Percentiles rank a stretch among this genome's conserved stretches.
phyloP scores from a whole-genome alignment of 2,113 vertebrate species.

The Tachycineta bicolor region DNA sequence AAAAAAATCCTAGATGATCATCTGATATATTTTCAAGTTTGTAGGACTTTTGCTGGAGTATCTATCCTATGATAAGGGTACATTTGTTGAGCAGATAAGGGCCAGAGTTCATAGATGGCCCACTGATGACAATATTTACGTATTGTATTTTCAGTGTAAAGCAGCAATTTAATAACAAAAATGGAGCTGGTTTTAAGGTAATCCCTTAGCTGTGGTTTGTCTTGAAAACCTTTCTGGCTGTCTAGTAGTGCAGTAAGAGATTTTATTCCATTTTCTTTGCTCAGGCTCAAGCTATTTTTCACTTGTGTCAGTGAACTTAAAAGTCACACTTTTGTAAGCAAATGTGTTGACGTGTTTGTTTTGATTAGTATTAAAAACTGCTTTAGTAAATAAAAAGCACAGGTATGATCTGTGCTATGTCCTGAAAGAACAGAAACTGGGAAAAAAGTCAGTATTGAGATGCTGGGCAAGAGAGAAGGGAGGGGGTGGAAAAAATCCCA shows the following conservation, averaged over 20 bases:
- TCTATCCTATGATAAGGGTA: background rate
- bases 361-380: background rate
- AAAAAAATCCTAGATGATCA: background rate
- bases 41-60: background rate
- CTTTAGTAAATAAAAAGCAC: background rate
- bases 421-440: background rate
- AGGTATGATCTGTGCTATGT: background rate
- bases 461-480: background rate
- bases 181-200: background rate
- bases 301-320: background rate
- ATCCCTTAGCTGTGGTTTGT: background rate
- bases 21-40: background rate
- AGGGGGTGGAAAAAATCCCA: fast-evolving
- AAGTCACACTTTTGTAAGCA: background rate
- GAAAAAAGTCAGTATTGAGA: background rate
- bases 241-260: background rate
- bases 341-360: background rate
- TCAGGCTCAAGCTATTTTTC: background rate
- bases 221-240: background rate
- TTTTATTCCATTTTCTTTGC: background rate
- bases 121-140: background rate
- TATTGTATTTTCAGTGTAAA: background rate
- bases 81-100: background rate
- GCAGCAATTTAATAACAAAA: background rate
- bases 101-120: background rate